Evolutionary conservation across 2,888 invertebrate genomes (phyloP).

Genomic region (Seira musarum): DNA sequence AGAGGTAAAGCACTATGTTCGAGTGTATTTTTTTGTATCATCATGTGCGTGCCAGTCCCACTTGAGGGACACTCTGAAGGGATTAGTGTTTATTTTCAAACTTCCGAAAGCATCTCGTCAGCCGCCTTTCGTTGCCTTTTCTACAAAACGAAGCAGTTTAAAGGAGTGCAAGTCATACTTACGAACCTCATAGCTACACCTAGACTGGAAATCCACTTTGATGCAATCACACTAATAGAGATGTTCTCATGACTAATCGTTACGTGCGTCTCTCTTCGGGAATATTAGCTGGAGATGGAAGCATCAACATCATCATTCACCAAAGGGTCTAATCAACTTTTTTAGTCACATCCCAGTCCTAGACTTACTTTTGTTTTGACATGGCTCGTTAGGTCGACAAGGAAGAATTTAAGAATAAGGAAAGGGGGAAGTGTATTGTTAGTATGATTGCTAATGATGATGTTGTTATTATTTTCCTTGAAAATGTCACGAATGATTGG

Average conservation of each 20-base stretch:
- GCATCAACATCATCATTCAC: slow-evolving; percentile 21
- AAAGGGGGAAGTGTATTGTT: no score
- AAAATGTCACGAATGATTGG: slow-evolving; percentile 52
- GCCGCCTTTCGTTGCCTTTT: no score
- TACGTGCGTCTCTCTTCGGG: no score
- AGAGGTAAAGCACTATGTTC: not conserved
- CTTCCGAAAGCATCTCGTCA: slow-evolving; percentile 39
- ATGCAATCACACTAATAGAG: no score
- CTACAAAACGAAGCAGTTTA: no score
- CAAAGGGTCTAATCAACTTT: slow-evolving; percentile 42
- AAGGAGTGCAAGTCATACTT: no score
- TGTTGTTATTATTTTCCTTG: slow-evolving; percentile 42
- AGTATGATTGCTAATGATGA: slow-evolving; percentile 32
- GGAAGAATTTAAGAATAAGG: no score
- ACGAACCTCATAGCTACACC: no score
- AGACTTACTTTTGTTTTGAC: slow-evolving; percentile 45
- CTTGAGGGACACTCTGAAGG: slow-evolving; percentile 54
- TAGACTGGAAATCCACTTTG: no score
- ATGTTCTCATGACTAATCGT: no score
- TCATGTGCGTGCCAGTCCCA: slow-evolving; percentile 27
- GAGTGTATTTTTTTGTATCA: slow-evolving; percentile 20
- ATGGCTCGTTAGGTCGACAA: slow-evolving; percentile 48
- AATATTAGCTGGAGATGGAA: no score
- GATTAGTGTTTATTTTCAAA: slow-evolving; percentile 53
- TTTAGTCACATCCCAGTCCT: no score